Conservation (phyloP, 2,888 invertebrate genomes). For the Drosophila kuntzei region DNA sequence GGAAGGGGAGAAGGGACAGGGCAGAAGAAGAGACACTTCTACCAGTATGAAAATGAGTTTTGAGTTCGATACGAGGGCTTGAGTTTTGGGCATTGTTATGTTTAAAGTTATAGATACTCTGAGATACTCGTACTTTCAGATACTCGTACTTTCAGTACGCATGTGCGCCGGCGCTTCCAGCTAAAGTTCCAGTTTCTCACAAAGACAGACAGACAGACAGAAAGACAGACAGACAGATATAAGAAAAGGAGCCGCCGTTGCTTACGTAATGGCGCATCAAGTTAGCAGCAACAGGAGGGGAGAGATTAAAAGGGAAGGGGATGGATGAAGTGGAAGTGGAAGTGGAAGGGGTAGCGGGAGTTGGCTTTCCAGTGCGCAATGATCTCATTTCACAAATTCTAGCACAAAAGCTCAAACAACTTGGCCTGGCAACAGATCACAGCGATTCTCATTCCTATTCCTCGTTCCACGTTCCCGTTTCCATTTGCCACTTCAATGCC, state of each 20-base stretch:
- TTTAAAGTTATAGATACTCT: slow-evolving; percentile 43
- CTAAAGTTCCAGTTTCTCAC: slow-evolving; percentile 46
- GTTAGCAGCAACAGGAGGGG: slow-evolving; percentile 18
- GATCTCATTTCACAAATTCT: slow-evolving; percentile 63
- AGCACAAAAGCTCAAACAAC: slow-evolving; percentile 42
- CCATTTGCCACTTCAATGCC: slow-evolving; percentile 26
- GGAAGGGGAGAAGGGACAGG: not conserved
- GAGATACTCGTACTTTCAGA: slow-evolving; percentile 17
- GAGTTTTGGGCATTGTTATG: not conserved
- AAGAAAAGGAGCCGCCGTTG: slow-evolving; percentile 47
- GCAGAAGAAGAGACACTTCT: not conserved
- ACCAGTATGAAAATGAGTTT: slow-evolving; percentile 1
- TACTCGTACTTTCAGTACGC: slow-evolving; percentile 45
- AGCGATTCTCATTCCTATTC: not conserved
- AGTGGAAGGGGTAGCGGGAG: not conserved
- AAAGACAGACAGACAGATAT: not conserved
- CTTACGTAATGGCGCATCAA: slow-evolving; percentile 62
- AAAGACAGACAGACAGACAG: not conserved
- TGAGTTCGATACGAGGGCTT: not conserved
- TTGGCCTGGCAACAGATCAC: slow-evolving; percentile 48
- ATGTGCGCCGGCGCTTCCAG: slow-evolving; percentile 47
- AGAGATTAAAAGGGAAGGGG: not conserved
- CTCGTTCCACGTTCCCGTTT: slow-evolving; percentile 10
- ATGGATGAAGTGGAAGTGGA: not conserved
- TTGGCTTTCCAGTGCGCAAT: slow-evolving; percentile 36